phyloP scores from a whole-genome alignment of 1,140 invertebrate genomes.

The Sitobion miscanthi region DNA sequence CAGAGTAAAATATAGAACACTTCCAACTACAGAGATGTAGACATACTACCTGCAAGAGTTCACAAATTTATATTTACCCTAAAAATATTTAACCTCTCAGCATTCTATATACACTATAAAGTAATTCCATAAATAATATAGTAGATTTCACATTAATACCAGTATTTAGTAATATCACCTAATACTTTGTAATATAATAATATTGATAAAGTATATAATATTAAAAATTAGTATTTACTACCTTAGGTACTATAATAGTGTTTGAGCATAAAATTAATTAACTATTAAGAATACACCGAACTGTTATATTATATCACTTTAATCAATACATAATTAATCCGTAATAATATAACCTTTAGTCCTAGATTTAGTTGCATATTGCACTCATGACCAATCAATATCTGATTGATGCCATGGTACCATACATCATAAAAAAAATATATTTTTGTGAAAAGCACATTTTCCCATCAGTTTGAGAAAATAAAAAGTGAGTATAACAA shows the following conservation, averaged over 20 bases:
- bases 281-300: background rate
- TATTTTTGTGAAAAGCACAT: background rate
- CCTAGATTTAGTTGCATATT: background rate
- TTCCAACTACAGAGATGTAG: background rate
- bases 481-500: background rate
- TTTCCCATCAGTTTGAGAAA: background rate
- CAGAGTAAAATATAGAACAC: background rate
- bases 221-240: background rate
- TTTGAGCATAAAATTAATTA: background rate
- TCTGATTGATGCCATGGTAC: background rate
- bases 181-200: background rate
- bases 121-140: background rate
- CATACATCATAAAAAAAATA: background rate
- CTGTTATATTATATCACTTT: background rate
- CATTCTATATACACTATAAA: background rate
- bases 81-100: background rate
- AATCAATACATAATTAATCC: background rate
- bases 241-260: background rate
- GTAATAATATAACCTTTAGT: background rate
- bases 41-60: background rate
- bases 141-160: background rate
- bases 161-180: background rate
- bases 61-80: background rate
- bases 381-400: background rate
- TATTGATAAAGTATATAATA: background rate